These are phyloP conservation scores for Psettodes erumei DNA, from an alignment of 2,113 vertebrate genomes.

Conservation along the genomic window DNA sequence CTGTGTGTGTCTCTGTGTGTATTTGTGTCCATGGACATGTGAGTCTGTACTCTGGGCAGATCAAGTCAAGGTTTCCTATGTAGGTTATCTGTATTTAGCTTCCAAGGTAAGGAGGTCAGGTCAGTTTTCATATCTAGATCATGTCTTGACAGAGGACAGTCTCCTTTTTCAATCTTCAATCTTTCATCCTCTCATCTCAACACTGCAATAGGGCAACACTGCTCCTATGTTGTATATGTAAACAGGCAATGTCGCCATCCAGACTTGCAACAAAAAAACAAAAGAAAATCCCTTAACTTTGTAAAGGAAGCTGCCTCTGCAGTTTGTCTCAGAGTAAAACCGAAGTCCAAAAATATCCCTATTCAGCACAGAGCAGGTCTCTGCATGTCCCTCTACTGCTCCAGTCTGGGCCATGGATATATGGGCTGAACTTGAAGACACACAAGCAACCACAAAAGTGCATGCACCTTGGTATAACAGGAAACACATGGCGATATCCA, in stretches of 20 bases:
- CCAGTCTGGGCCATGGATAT: constrained; percentile 29
- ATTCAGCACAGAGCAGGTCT: constrained; percentile 54
- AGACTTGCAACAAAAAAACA: not conserved
- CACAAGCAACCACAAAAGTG: constrained; percentile 1
- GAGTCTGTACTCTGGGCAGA: not conserved
- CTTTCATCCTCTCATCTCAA: constrained; percentile 14
- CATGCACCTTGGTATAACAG: constrained; percentile 62
- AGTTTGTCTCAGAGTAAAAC: constrained; percentile 42
- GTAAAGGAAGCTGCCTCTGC: constrained; percentile 43
- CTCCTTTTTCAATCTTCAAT: not conserved
- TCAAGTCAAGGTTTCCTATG: constrained; percentile 54
- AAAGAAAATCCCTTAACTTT: constrained; percentile 38
- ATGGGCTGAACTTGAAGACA: constrained; percentile 31
- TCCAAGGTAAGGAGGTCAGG: constrained; percentile 16
- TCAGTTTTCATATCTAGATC: constrained; percentile 27
- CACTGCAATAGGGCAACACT: no score
- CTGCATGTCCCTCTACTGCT: constrained; percentile 55
- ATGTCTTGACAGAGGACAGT: constrained; percentile 19
- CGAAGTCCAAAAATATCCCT: constrained; percentile 67
- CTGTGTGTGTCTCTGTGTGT: not conserved
- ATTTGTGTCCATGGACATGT: not conserved
- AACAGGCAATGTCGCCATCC: constrained; percentile 23
- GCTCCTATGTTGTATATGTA: no score
- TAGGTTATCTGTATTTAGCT: constrained; percentile 61
- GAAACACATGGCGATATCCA: constrained; percentile 65